Percentiles rank a stretch among this genome's conserved stretches.
phyloP scores from a whole-genome alignment of 2,797 vertebrate species.

The Coccyzus lansbergi region DNA sequence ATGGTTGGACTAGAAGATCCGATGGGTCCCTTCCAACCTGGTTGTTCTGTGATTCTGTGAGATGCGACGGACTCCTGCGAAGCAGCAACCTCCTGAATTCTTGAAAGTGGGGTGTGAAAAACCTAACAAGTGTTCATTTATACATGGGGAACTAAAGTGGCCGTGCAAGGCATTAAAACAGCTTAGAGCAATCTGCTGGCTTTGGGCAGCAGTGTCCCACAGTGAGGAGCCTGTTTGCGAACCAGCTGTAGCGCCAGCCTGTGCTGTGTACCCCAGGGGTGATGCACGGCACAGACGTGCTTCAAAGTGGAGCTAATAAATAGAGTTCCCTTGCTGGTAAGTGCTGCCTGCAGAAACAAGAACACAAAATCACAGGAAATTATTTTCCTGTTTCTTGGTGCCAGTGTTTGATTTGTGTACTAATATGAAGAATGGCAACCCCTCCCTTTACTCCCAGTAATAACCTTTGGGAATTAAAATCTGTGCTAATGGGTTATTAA shows the following conservation, averaged over 20 bases:
- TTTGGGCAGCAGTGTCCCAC: neutral
- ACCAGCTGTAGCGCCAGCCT: neutral
- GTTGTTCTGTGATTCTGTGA: no score
- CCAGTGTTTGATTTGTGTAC: neutral
- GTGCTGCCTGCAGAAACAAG: neutral
- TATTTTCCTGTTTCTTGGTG: neutral
- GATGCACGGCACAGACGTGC: neutral
- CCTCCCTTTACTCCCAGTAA: constrained; percentile 1
- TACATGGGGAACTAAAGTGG: neutral
- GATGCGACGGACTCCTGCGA: neutral
- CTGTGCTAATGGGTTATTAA: constrained; percentile 60
- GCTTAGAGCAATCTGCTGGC: neutral
- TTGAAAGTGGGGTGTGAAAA: neutral
- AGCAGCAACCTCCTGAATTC: neutral
- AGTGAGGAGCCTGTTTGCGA: neutral
- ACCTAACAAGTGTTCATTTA: neutral
- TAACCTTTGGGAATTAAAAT: constrained; percentile 37
- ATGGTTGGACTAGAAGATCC: no score
- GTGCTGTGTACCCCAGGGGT: neutral
- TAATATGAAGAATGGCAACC: neutral
- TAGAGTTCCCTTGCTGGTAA: neutral
- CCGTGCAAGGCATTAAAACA: neutral
- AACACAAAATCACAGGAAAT: neutral
- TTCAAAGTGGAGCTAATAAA: neutral
- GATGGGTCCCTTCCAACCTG: no score